phyloP scores from a whole-genome alignment of 2,888 invertebrate species.

The Agriotes lineatus region DNA sequence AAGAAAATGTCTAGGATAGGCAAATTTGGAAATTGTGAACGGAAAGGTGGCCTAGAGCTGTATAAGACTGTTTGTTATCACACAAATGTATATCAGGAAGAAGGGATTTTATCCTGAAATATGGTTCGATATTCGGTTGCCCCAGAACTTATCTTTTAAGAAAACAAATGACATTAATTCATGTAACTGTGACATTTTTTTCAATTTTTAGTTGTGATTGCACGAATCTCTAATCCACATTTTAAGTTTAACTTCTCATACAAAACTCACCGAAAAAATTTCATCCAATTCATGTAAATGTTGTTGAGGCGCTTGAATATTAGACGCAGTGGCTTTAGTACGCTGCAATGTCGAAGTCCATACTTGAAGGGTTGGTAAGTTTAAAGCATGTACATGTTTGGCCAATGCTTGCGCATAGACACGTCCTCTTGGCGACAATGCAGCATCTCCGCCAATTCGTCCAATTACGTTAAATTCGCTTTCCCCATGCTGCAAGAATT shows the following conservation, averaged over 20 bases:
- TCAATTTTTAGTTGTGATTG: no score
- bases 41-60: background rate
- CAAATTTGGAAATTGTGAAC: conserved; percentile 17
- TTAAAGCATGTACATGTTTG: conserved; percentile 77
- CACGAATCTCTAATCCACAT: no score
- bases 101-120: no score
- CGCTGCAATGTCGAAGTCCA: conserved; percentile 92
- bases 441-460: conserved; percentile 91
- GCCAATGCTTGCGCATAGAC: conserved; percentile 83
- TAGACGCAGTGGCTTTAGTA: conserved; percentile 89
- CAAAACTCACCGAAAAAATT: conserved; percentile 89
- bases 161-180: no score
- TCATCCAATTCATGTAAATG: conserved; percentile 91
- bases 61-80: no score
- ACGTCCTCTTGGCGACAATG: conserved; percentile 84
- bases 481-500: conserved; percentile 84
- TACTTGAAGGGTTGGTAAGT: conserved; percentile 81
- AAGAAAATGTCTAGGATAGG: no score
- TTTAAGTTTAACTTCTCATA: no score
- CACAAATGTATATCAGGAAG: no score
- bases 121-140: no score
- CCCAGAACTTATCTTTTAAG: no score
- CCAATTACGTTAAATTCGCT: conserved; percentile 92
- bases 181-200: no score
- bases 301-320: conserved; percentile 84